Evolutionary conservation across 2,113 vertebrate genomes (phyloP), one percentile per base, ranked within the genome.

Genomic region (Calypte anna): DNA sequence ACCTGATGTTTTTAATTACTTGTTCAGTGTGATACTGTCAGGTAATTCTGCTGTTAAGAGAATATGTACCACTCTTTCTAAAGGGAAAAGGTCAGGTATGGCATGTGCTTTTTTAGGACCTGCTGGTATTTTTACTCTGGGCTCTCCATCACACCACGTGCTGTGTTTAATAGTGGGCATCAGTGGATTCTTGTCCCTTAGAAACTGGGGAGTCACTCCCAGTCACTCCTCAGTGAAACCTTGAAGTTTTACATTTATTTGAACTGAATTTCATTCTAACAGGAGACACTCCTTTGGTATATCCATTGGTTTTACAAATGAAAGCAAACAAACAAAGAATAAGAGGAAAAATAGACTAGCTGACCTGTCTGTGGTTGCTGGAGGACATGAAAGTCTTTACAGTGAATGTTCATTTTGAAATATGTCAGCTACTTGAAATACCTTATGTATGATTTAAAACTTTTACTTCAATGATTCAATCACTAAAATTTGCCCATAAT

Each of bases 81-180:
- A 50, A 59, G 14, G 22, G 54, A 44, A 61, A 58, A 48, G 27
- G 27, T 51, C 3, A 1, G n/a, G 3, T 31, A 2, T 72, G 27
- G 12, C 2, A 2, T 17, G 31, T 73, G 18, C 48, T 82, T 54
- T 3, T 81, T 87, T 24, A 64, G 80, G 48, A 80, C 12, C 28
- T 86, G 44, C 16, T 85, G 13, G 25, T 74, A 15, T 38, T 64
- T 64, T 62, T 73, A 16, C 18, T 50, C 6, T 54, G 38, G 44
- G 22, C 15, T 30, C 8, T 51, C 14, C 20, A 10, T 55, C 40
- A 25, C 22, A 3, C 14, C 19, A 7, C 1, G 0, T 5, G 6
- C 3, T 19, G 12, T 21, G 48, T 19, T 67, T 55, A 91, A 50
- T 22, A 66, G 17, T 3, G 9, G 40, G 5, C 53, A 76, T 67